A percentile compares a stretch with the other conserved stretches of the same genome.
phyloP scores from a whole-genome alignment of 2,888 invertebrate species.

The Chesias legatella region DNA sequence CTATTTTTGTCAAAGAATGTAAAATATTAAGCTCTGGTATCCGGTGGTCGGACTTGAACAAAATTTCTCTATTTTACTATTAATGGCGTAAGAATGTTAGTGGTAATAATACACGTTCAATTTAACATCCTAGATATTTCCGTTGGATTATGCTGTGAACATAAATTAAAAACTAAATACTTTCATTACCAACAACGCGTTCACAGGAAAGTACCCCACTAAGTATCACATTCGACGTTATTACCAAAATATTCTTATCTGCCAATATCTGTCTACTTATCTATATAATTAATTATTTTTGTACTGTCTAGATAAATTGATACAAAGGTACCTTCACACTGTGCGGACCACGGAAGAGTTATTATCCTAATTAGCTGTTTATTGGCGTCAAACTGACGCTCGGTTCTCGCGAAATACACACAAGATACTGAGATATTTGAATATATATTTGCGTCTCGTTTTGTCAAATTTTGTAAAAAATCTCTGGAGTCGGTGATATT shows the following conservation, averaged over 20 bases:
- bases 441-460: too few relatives aligned
- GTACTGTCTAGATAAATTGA: constrained; percentile 33
- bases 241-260: constrained; percentile 29
- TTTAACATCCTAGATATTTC: too few relatives aligned
- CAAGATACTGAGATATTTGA: too few relatives aligned
- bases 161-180: too few relatives aligned
- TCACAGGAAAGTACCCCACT: neutral
- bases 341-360: constrained; percentile 34
- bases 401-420: too few relatives aligned
- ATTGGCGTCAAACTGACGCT: constrained; percentile 12
- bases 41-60: constrained; percentile 65
- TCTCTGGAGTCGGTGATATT: too few relatives aligned
- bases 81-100: constrained; percentile 10
- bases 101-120: constrained; percentile 12
- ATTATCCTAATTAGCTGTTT: constrained; percentile 31
- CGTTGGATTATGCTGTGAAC: too few relatives aligned
- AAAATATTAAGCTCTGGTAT: constrained; percentile 61
- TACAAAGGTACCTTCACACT: constrained; percentile 24
- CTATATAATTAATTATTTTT: constrained; percentile 41
- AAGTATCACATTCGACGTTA: neutral
- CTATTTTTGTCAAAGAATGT: constrained; percentile 75
- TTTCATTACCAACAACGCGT: too few relatives aligned
- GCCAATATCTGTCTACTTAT: constrained; percentile 28
- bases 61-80: constrained; percentile 22
- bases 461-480: too few relatives aligned